Conservation (phyloP, 1,140 invertebrate species). For the Drosophila santomea region DNA sequence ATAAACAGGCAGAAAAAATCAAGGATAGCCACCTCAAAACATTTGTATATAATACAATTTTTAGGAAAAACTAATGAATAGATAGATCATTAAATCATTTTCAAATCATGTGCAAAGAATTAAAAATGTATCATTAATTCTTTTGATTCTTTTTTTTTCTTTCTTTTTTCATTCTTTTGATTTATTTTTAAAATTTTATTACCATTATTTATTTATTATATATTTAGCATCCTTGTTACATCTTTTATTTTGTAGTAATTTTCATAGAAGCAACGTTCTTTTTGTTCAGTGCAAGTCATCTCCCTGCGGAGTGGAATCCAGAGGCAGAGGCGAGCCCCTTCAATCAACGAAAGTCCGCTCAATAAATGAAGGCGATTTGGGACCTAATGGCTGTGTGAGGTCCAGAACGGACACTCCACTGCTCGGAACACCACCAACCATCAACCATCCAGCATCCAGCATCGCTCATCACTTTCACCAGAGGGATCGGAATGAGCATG, state of each 20-base stretch:
- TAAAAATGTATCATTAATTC: too few relatives aligned
- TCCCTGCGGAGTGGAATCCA: constrained; percentile 18
- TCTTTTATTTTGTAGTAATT: background rate
- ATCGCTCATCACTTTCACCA: constrained; percentile 26
- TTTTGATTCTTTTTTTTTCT: too few relatives aligned
- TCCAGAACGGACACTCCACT: constrained; percentile 25
- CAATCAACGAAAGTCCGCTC: constrained; percentile 49
- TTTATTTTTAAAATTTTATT: too few relatives aligned
- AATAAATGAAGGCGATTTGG: constrained; percentile 48
- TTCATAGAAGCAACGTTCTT: background rate
- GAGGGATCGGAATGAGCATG: constrained; percentile 23
- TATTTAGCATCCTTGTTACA: too few relatives aligned
- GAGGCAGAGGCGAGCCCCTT: constrained; percentile 26
- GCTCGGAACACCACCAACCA: background rate
- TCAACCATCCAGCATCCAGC: too few relatives aligned
- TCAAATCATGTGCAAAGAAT: too few relatives aligned
- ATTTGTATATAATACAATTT: too few relatives aligned
- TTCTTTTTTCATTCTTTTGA: too few relatives aligned
- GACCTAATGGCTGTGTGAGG: constrained; percentile 47
- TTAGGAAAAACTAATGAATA: too few relatives aligned
- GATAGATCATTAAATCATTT: too few relatives aligned
- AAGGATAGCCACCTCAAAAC: too few relatives aligned
- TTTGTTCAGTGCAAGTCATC: constrained; percentile 20
- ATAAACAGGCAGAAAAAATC: constrained; percentile 22
- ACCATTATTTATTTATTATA: too few relatives aligned